Evolutionary conservation across 2,888 invertebrate species (phyloP), one percentile per base, ranked within the genome.

Genomic region (Mimas tiliae): DNA sequence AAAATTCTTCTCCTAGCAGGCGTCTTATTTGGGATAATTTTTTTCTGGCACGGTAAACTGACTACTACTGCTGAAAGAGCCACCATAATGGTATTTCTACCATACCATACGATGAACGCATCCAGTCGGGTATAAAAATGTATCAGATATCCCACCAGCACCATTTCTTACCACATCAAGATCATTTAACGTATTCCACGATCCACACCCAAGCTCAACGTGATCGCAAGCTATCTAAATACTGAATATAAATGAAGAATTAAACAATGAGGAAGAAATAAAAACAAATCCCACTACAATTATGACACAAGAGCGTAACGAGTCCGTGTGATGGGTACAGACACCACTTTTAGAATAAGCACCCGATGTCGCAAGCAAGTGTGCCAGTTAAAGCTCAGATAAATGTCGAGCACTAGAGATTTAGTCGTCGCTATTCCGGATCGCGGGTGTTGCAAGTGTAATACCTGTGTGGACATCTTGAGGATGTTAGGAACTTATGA

Each of bases 371-470:
- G 58, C 19, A 42, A 58, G 58, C 58, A 14, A 53, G 58, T 58
- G 58, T 58, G 58, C 58, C 42, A 58, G 42, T 58, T 58, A 50
- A 11, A 42, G 50, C 19, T 50, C 16, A 58, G 58, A 58, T 58
- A 58, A 58, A 58, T 58, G 42, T 58, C 58, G 58, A 58, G 58
- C 58, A 42, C 42, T 42, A 16, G 58, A 58, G 58, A 58, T 58
- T 19, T 42, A 58, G 42, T 42, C 58, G 58, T 50, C 50, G 50
- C 19, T 58, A 58, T 58, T 58, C 42, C 58, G 58, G 58, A 58
- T 52, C 14, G 27, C 52, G 19, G 19, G 12, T 45, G 45, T 34
- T 53, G 53, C 53, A 38, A 58, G 50, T 50, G 19, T 19, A 38
- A 19, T 16, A 50, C 27, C 14, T 12, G 58, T 34, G 16, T 58